Evolutionary conservation across 1,140 invertebrate species (phyloP), one percentile per base, ranked within the genome.

Genomic region (Drosophila orena): DNA sequence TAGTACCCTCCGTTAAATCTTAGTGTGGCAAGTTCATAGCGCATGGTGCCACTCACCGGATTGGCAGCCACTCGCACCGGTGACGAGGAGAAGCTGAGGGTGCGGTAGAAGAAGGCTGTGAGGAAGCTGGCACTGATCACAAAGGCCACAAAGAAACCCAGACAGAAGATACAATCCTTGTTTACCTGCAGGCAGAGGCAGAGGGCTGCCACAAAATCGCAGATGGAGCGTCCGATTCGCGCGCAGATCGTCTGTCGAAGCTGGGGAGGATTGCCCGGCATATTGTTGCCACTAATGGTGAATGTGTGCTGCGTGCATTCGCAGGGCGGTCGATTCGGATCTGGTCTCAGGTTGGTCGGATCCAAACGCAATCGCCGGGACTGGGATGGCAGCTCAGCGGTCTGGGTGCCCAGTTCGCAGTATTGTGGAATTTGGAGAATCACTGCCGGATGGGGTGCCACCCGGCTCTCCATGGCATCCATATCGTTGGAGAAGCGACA

Each of bases 81-180:
- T 3, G 66, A 35, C 1, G 62, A 44, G 24, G 54, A 80, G 2
- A 91, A 54, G 17, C 52, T 84, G 46, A 92, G 68, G 7, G 91
- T 83, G 55, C 84, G 84, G 60, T 91, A 92, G 50, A 92, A 92
- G 65, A 92, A 92, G 37, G 88, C 90, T 17, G 91, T 91, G 14
- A 92, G 71, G 20, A 91, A 91, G 35, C 86, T 91, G 49, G 79
- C 90, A 46, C 91, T 91, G 17, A 92, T 76, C 50, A 92, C 84
- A 38, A 92, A 91, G 10, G 88, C 91, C 38, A 90, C 35, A 37
- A 92, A 92, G 61, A 92, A 92, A 27, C 84, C 91, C 37, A 92
- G 68, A 42, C 91, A 92, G 47, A 92, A 92, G 22, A 92, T 57
- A 22, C 91, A 92, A 66, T 92, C 91, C 62, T 83, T 92, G 74